phyloP scores from a whole-genome alignment of 2,888 invertebrate species.

The Hirtodrosophila cameraria region DNA sequence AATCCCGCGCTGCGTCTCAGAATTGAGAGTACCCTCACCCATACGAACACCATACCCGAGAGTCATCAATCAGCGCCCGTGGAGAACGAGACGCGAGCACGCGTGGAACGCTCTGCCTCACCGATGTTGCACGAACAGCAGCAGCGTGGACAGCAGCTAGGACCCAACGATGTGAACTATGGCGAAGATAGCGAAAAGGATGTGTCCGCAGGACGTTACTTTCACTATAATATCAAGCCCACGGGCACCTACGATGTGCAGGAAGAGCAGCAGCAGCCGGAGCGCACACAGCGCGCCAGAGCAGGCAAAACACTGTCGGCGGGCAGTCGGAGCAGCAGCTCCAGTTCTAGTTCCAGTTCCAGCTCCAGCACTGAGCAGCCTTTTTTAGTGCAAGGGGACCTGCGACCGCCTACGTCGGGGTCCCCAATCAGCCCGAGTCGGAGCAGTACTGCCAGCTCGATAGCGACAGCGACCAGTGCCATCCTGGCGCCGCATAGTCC shows the following conservation, averaged over 20 bases:
- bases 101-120: slow-evolving; percentile 86
- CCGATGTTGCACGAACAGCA: slow-evolving; percentile 86
- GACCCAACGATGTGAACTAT: slow-evolving; percentile 78
- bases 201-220: slow-evolving; percentile 80
- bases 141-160: slow-evolving; percentile 60
- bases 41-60: slow-evolving; percentile 58
- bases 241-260: slow-evolving; percentile 76
- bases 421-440: slow-evolving; percentile 82
- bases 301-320: slow-evolving; percentile 75
- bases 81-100: slow-evolving; percentile 79
- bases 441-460: slow-evolving; percentile 81
- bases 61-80: slow-evolving; percentile 31
- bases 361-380: slow-evolving; percentile 58
- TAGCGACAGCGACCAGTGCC: slow-evolving; percentile 76
- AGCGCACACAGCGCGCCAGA: slow-evolving; percentile 77
- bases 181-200: slow-evolving; percentile 67
- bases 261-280: slow-evolving; percentile 60
- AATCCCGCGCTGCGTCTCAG: slow-evolving; percentile 44
- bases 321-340: slow-evolving; percentile 20
- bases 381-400: slow-evolving; percentile 85
- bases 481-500: slow-evolving; percentile 78
- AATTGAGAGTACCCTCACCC: slow-evolving; percentile 73
- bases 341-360: slow-evolving; percentile 13
- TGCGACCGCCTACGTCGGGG: slow-evolving; percentile 84
- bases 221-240: slow-evolving; percentile 83